Base-by-base conservation (phyloP, 2,888 invertebrate species). In the Agriopis leucophaearia region DNA sequence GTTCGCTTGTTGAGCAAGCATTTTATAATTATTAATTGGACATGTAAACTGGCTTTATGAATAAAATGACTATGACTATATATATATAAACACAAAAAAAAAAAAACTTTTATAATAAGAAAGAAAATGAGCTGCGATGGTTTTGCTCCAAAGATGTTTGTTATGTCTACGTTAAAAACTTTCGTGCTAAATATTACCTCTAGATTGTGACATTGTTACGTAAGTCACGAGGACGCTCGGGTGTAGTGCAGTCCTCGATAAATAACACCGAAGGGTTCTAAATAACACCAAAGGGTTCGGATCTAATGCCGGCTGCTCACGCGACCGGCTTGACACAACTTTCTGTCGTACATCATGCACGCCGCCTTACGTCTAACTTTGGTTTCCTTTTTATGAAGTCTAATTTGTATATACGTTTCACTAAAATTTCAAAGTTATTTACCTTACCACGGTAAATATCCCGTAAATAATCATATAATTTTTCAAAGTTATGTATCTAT, bases 271-370 rank as follows among this genome's bases (percentile, higher is more conserved):
- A 55, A 55, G 55, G 54, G 42, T 16, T 44, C 42, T 92, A 92
- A 91, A 92, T 91, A 89, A 91, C 89, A 83, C 85, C 86, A 88
- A 90, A 91, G 91, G 90, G 91, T 91, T 90, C 82, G 77, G 71
- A 78, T 84, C 84, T 92, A 92, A 93, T 88, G 89, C 76, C 81
- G 73, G 75, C 82, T 78, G 79, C 87, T 83, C 92, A 93, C 92
- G 92, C 91, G 81, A 92, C 50, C 74, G 73, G 76, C 82, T 82
- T 84, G 82, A 83, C 82, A 80, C 75, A 83, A 83, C 81, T 83
- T 88, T 88, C 81, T 81, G 81, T 83, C 81, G 80, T 76, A 69
- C 73, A 78, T 81, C 75, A 80, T 77, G 67, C 76, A 74, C 71
- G 69, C 69, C 66, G 72, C 63, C 62, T 74, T 62, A 70, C 38